phyloP scores from a whole-genome alignment of 30 jellyfish, hydroid and myxozoan genomes.

The Morbakka virulenta region DNA sequence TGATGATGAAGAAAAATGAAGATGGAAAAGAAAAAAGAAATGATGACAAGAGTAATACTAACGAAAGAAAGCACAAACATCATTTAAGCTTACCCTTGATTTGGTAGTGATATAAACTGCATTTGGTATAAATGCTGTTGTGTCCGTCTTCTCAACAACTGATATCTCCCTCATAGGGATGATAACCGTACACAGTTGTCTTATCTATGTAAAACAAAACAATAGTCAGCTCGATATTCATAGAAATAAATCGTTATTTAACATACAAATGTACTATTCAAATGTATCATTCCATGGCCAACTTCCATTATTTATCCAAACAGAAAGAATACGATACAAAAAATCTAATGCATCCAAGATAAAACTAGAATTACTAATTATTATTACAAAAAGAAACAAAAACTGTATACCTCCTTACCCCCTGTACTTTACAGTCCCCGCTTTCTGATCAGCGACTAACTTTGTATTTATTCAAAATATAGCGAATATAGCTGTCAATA shows the following conservation, averaged over 20 bases:
- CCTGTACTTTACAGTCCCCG: too few species aligned
- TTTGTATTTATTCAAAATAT: too few species aligned
- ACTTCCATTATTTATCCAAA: not conserved
- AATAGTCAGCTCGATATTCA: not conserved
- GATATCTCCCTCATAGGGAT: constrained; percentile 95
- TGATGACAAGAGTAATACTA: not conserved
- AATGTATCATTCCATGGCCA: not conserved
- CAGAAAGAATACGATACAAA: not conserved
- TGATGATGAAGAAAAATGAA: too few species aligned
- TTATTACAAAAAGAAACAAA: too few species aligned
- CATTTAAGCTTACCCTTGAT: constrained; percentile 55
- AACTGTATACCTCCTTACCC: too few species aligned
- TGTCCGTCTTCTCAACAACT: constrained; percentile 87
- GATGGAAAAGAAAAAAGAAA: too few species aligned
- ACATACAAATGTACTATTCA: not conserved
- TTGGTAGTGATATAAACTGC: constrained; percentile 90
- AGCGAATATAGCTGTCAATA: too few species aligned
- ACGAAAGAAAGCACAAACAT: not conserved
- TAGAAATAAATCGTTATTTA: too few species aligned
- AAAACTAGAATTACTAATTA: too few species aligned
- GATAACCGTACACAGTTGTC: constrained; percentile 72
- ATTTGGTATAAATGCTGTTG: constrained; percentile 75
- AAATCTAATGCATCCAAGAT: too few species aligned
- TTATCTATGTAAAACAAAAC: constrained; percentile 38
- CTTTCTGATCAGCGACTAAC: too few species aligned